Evolutionary conservation across 2,113 vertebrate species (phyloP).

Genomic region (Struthio camelus): DNA sequence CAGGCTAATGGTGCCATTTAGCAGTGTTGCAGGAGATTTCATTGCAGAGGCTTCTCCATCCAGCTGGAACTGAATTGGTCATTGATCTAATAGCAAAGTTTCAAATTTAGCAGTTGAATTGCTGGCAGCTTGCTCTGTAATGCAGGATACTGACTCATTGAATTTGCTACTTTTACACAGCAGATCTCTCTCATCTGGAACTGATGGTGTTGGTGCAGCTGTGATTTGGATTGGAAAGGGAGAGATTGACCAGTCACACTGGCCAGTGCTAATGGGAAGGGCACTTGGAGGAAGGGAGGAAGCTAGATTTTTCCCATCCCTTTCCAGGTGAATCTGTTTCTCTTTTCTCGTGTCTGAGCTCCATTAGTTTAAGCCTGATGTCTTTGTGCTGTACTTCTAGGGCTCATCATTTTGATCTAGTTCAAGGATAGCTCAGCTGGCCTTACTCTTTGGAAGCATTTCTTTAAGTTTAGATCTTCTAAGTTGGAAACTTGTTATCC

Average conservation of each 20-base stretch:
- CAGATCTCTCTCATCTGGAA: neutral
- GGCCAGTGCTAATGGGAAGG: neutral
- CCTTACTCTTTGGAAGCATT: neutral
- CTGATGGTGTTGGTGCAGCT: neutral
- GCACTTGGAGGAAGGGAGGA: neutral
- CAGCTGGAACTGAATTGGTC: neutral
- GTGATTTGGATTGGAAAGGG: neutral
- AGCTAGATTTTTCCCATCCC: neutral
- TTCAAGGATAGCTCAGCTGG: neutral
- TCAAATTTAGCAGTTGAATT: neutral
- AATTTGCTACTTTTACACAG: neutral
- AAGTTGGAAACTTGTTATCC: neutral
- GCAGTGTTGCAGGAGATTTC: neutral
- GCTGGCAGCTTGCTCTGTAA: neutral
- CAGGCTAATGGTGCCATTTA: neutral
- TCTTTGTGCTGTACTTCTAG: neutral
- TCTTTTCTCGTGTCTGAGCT: neutral
- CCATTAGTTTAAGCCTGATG: neutral
- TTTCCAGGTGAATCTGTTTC: neutral
- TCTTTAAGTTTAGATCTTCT: neutral
- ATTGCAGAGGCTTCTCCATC: neutral
- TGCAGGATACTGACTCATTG: neutral
- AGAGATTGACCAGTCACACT: neutral
- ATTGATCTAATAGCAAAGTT: neutral
- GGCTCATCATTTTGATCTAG: neutral